phyloP scores from a whole-genome alignment of 2,797 vertebrate species.

The Notamacropus eugenii region DNA sequence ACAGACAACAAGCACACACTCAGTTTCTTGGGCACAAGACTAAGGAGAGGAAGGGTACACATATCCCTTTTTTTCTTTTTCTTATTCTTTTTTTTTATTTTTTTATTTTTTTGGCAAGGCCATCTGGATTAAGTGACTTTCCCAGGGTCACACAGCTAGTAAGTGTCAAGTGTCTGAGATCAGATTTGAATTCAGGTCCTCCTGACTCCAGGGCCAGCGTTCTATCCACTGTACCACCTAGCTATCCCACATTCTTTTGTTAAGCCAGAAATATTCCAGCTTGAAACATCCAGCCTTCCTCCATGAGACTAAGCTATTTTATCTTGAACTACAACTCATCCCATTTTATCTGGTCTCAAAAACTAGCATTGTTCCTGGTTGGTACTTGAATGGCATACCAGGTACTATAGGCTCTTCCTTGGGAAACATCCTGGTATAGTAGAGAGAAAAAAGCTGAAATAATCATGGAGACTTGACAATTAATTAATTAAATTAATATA shows the following conservation, averaged over 20 bases:
- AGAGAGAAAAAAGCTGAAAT: not conserved
- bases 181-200: no score
- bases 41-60: not conserved
- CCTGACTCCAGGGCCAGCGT: no score
- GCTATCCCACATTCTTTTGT: not conserved
- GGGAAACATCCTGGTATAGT: not conserved
- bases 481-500: not conserved
- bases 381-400: not conserved
- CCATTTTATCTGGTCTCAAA: not conserved
- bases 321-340: not conserved
- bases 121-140: no score
- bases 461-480: not conserved
- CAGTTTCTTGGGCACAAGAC: not conserved
- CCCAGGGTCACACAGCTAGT: no score
- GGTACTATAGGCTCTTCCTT: not conserved
- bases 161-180: no score
- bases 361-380: not conserved
- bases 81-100: no score
- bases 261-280: not conserved
- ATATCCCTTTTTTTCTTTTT: not conserved
- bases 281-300: slow-evolving; percentile 18
- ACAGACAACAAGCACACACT: not conserved
- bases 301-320: not conserved
- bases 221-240: no score
- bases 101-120: no score